phyloP scores from a whole-genome alignment of 2,888 invertebrate species.

The Pandemis corylana region DNA sequence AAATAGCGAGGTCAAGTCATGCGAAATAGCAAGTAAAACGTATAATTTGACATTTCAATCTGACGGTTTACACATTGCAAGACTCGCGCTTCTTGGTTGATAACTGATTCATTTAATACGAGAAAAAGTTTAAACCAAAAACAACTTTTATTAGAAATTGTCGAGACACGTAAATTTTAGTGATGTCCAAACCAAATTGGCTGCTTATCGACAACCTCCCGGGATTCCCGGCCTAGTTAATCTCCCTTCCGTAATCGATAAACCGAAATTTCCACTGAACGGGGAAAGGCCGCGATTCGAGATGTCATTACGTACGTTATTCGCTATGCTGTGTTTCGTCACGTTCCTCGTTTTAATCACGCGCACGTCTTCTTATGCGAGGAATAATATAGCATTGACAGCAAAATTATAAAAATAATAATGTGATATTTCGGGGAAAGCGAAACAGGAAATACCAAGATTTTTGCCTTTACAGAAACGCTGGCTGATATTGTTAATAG shows the following conservation, averaged over 20 bases:
- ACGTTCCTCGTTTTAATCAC: conserved; percentile 36
- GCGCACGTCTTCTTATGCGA: conserved; percentile 9
- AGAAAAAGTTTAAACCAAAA: background rate
- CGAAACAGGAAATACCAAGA: background rate
- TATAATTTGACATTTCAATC: no score
- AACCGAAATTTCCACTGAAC: conserved; percentile 19
- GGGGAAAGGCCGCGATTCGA: conserved; percentile 19
- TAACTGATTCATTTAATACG: background rate
- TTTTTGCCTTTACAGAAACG: background rate
- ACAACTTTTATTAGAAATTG: background rate
- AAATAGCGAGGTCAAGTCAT: no score
- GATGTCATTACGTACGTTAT: conserved; percentile 37
- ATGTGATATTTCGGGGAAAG: background rate
- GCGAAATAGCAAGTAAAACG: no score
- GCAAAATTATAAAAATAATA: background rate
- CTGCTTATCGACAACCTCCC: conserved; percentile 28
- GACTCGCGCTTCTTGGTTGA: background rate
- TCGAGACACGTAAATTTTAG: conserved; percentile 17
- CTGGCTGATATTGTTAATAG: background rate
- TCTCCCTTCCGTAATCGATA: conserved; percentile 36
- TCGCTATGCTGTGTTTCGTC: conserved; percentile 40
- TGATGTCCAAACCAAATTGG: conserved; percentile 16
- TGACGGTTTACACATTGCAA: no score
- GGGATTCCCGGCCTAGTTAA: conserved; percentile 28
- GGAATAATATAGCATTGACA: conserved; percentile 4